A percentile compares a stretch with the other conserved stretches of the same genome.
phyloP scores from a whole-genome alignment of 2,888 invertebrate genomes.

The Habroteleia sp. region DNA sequence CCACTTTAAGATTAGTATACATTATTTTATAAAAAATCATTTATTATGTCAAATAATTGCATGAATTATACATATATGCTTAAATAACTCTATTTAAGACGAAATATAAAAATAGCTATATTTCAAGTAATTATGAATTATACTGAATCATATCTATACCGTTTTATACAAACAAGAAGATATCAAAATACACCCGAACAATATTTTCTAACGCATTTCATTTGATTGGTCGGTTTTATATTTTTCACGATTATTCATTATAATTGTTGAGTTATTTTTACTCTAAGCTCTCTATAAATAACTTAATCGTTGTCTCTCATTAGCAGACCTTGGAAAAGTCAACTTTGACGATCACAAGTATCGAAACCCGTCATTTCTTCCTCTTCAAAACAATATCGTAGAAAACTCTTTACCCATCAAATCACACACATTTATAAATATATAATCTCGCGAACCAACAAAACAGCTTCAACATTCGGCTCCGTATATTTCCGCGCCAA shows the following conservation, averaged over 20 bases:
- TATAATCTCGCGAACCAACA: slow-evolving; percentile 13
- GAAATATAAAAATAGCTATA: neutral
- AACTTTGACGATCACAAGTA: slow-evolving; percentile 16
- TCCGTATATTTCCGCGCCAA: slow-evolving; percentile 9
- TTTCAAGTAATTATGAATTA: slow-evolving; percentile 15
- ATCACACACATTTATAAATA: slow-evolving; percentile 48
- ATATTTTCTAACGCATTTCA: too few species aligned
- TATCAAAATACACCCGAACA: too few species aligned
- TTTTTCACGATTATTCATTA: slow-evolving; percentile 4
- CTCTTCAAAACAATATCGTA: neutral
- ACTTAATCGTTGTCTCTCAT: slow-evolving; percentile 20
- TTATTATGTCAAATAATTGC: too few species aligned
- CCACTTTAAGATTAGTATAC: too few species aligned
- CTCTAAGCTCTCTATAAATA: slow-evolving; percentile 39
- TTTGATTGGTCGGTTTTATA: too few species aligned
- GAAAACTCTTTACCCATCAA: slow-evolving; percentile 4
- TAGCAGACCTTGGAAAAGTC: slow-evolving; percentile 19
- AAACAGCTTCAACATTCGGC: slow-evolving; percentile 6
- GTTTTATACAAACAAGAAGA: neutral
- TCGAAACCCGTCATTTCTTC: slow-evolving; percentile 22
- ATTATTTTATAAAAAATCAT: too few species aligned
- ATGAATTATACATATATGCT: neutral
- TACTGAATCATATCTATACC: neutral
- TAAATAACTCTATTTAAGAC: neutral
- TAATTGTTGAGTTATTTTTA: slow-evolving; percentile 14